Base-by-base conservation (phyloP, 2,888 invertebrate genomes). In the Eristalinus sepulchralis region DNA sequence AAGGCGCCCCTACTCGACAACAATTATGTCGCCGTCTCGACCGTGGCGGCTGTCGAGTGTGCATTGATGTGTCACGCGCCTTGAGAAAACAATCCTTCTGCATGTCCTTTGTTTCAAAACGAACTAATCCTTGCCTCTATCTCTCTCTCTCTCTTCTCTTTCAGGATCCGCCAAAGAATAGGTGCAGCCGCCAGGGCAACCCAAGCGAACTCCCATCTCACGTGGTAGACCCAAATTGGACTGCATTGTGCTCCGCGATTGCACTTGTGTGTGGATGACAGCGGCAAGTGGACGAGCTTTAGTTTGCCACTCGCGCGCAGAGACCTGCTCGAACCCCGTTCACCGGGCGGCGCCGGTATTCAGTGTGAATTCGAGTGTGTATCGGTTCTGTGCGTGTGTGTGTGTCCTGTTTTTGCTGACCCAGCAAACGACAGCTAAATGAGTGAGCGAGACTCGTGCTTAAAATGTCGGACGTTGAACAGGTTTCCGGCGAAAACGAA, bases 401-500 rank as follows among this genome's bases (percentile, higher is more conserved):
- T 70, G 70, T 70, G 20, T 67, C 33, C 17, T 9, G 72, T 77
- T 81, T 47, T 85, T 85, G 81, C 81, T 85, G 81, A 77, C 66
- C 47, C 27, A 79, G 86, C 83, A 83, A 86, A 86, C 83, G 78
- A 83, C 88, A 88, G 80, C 88, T 89, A 89, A 89, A 89, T 89
- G 89, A 84, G 85, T 88, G 87, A 86, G 87, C 88, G 82, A 73
- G 88, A 89, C 88, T 89, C 89, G 88, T 89, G 89, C 89, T 89
- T 90, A 90, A 91, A 91, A 92, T 93, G 92, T 92, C 92, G 91
- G 92, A 93, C 92, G 92, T 91, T 91, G 93, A 93, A 90, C 91
- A 92, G 90, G 90, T 91, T 89, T 91, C 90, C 89, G 90, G 90
- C 89, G 90, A 90, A 89, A 89, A 89, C 76, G 88, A 89, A 81